Percentiles rank a stretch among this genome's conserved stretches.
phyloP scores from a whole-genome alignment of 1,140 invertebrate species.

The Saxidomus purpurata region DNA sequence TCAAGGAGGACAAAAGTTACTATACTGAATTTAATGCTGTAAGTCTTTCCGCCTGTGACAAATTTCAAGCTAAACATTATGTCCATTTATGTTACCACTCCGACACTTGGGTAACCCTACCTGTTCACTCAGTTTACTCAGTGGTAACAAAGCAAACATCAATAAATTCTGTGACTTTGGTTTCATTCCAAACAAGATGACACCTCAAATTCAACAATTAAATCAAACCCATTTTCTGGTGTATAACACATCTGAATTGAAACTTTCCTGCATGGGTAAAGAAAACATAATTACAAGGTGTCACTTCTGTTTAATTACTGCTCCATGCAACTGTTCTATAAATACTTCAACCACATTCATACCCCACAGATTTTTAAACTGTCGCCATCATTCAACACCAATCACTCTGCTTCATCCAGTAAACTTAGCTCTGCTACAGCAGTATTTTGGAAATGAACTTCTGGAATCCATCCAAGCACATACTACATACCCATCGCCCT shows the following conservation, averaged over 20 bases:
- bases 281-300: not conserved
- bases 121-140: not conserved
- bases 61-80: not conserved
- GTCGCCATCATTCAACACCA: not conserved
- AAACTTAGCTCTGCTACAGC: not conserved
- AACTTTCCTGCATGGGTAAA: not conserved
- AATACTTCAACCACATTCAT: not conserved
- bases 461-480: not conserved
- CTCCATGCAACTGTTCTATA: not conserved
- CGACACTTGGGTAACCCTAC: not conserved
- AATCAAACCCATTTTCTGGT: not conserved
- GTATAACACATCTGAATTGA: not conserved
- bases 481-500: not conserved
- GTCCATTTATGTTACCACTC: slow-evolving; percentile 3
- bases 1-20: not conserved
- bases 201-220: not conserved
- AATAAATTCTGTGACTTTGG: slow-evolving; percentile 3
- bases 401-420: not conserved
- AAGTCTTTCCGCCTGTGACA: not conserved
- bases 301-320: not conserved
- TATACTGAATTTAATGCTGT: not conserved
- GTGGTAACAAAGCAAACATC: not conserved
- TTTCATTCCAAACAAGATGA: not conserved
- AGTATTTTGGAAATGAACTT: not conserved
- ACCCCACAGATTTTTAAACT: not conserved